Base-by-base conservation (phyloP, 2,888 invertebrate species). In the Pristionchus fissidentatus region DNA sequence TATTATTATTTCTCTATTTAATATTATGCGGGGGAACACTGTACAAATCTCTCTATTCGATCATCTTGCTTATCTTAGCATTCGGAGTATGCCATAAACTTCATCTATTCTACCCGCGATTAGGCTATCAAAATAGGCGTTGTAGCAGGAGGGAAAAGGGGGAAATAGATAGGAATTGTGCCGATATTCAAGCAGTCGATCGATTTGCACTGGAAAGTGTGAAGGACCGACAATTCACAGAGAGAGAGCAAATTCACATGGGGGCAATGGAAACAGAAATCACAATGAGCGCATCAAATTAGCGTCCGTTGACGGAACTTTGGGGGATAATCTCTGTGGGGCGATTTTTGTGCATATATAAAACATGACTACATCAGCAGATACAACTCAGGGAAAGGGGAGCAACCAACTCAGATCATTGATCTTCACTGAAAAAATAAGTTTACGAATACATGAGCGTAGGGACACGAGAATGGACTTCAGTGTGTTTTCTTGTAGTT, bases 11-110 rank as follows among this genome's bases (percentile, higher is more conserved):
- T 70, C 70, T 70, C 43, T 70, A 35, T 70, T n/a, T 8, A 70
- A 43, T 70, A 70, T 70, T 70, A 70, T 70, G 70, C 70, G 19
- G 41, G 2, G 7, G 70, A 22, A 66, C 32, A 38, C 62, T 70
- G 70, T 70, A 70, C 70, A 70, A 70, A 70, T 70, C 70, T 70
- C n/a, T n/a, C 70, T 41, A 70, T 8, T 41, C 32, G 26, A 70
- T 70, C 70, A 41, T n/a, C n/a, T 41, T 70, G 70, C 22, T 29
- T 66, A 66, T 22, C 38, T 41, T 43, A 22, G 35, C 38, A 66
- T 35, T 41, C 41, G 70, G 41, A 41, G 70, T 41, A 35, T n/a
- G 41, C 38, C 4, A 41, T n/a, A n/a, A n/a, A n/a, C n/a, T n/a
- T n/a, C n/a, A n/a, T n/a, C n/a, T n/a, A 5, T 2, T 43, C 26